Evolutionary conservation across 2,888 invertebrate species (phyloP).

Genomic region (Temnothorax ravouxi): DNA sequence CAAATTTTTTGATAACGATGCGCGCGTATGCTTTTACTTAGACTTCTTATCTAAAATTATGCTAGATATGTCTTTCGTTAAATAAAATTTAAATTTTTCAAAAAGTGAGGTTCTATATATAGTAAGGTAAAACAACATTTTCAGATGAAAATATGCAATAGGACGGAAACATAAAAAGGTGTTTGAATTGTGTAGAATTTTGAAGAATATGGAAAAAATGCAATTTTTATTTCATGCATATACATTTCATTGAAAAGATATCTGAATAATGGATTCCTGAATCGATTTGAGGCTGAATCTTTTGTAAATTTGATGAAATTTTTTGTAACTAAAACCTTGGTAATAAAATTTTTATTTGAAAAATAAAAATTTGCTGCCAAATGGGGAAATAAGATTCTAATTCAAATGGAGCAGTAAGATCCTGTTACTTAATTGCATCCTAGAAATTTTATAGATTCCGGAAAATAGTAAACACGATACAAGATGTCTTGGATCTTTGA

Average conservation of each 20-base stretch:
- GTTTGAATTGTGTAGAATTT: neutral
- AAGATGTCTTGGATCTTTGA: neutral
- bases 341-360: neutral
- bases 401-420: neutral
- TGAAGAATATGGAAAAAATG: conserved; percentile 4
- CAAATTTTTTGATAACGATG: neutral
- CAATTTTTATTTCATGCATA: neutral
- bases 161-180: neutral
- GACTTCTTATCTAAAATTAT: neutral
- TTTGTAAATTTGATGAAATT: conserved; percentile 3
- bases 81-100: neutral
- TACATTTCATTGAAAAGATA: neutral
- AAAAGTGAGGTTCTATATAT: neutral
- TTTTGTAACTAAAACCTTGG: conserved; percentile 9
- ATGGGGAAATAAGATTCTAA: neutral
- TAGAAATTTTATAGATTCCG: neutral
- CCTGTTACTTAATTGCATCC: conserved; percentile 9
- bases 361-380: neutral
- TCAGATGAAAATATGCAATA: neutral
- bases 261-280: neutral
- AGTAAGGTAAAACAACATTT: neutral
- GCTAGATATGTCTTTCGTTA: neutral
- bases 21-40: neutral
- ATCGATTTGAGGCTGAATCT: neutral
- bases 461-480: neutral